phyloP scores from a whole-genome alignment of 2,113 vertebrate species.

The Perca flavescens region DNA sequence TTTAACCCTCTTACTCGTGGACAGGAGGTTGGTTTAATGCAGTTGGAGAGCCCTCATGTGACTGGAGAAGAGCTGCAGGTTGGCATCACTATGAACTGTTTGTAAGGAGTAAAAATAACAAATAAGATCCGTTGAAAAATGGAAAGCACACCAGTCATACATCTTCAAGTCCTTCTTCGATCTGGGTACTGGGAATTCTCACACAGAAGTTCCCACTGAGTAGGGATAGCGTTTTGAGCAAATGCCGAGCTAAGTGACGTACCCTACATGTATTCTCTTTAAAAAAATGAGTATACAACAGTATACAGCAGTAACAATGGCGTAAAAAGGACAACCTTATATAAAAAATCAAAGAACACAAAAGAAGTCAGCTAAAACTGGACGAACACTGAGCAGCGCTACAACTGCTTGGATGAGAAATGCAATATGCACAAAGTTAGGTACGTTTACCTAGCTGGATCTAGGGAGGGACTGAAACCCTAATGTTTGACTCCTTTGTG shows the following conservation, averaged over 20 bases:
- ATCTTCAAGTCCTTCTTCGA: constrained; percentile 6
- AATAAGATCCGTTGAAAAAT: background rate
- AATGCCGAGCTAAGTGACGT: constrained; percentile 48
- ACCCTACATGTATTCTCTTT: constrained; percentile 54
- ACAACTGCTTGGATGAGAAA: constrained; percentile 75
- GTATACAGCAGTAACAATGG: constrained; percentile 80
- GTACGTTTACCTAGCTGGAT: constrained; percentile 44
- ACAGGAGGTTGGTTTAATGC: constrained; percentile 7
- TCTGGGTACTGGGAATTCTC: constrained; percentile 58
- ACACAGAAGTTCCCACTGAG: constrained; percentile 64
- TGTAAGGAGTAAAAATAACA: background rate
- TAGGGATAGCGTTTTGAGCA: constrained; percentile 29
- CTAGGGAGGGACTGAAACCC: constrained; percentile 14
- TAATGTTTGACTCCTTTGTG: constrained; percentile 11
- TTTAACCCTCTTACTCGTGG: background rate
- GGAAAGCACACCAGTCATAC: constrained; percentile 7
- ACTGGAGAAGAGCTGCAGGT: constrained; percentile 25
- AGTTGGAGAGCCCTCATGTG: background rate
- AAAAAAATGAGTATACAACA: constrained; percentile 84
- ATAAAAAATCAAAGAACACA: background rate
- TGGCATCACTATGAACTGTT: background rate
- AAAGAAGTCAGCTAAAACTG: constrained; percentile 69
- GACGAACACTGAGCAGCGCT: constrained; percentile 76
- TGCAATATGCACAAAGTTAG: constrained; percentile 86
- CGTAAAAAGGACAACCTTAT: constrained; percentile 27